These are phyloP conservation scores for Myodes glareolus DNA, from an alignment of 2,113 vertebrate species.

Conservation along the genomic window DNA sequence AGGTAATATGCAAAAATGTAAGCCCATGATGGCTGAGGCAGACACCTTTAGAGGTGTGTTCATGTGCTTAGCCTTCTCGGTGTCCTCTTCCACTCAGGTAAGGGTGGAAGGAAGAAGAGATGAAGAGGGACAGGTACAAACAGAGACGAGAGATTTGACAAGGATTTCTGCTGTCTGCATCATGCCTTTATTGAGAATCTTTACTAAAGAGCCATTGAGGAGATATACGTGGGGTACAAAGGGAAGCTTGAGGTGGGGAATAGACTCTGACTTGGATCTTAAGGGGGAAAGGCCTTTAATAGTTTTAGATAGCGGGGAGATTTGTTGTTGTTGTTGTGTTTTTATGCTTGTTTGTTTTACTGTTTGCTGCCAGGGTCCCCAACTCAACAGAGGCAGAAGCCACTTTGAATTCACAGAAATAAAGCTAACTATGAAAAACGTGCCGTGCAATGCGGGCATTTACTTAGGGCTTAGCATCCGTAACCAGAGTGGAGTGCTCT, in stretches of 20 bases:
- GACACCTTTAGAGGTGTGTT: not conserved
- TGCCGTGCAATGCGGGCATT: not conserved
- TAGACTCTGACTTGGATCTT: not conserved
- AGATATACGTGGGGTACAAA: no score
- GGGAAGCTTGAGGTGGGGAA: not conserved
- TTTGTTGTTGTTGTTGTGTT: no score
- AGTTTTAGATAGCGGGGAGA: not conserved
- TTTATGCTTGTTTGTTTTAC: not conserved
- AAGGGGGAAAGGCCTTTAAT: not conserved
- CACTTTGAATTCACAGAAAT: conserved; percentile 7
- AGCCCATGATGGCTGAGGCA: not conserved
- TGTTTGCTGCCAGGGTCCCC: not conserved
- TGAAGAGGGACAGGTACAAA: not conserved
- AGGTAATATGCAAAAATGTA: not conserved
- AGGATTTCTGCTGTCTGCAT: not conserved
- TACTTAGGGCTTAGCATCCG: not conserved
- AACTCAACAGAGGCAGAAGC: not conserved
- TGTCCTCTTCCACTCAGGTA: not conserved
- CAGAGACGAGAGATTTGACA: not conserved
- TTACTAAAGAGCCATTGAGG: not conserved
- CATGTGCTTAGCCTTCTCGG: not conserved
- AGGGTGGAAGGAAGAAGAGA: not conserved
- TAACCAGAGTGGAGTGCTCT: not conserved
- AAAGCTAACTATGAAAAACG: not conserved
- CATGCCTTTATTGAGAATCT: not conserved